A percentile compares a stretch with the other conserved stretches of the same genome.
Evolutionary conservation across 2,888 invertebrate species (phyloP).

Genomic region (Actias luna): DNA sequence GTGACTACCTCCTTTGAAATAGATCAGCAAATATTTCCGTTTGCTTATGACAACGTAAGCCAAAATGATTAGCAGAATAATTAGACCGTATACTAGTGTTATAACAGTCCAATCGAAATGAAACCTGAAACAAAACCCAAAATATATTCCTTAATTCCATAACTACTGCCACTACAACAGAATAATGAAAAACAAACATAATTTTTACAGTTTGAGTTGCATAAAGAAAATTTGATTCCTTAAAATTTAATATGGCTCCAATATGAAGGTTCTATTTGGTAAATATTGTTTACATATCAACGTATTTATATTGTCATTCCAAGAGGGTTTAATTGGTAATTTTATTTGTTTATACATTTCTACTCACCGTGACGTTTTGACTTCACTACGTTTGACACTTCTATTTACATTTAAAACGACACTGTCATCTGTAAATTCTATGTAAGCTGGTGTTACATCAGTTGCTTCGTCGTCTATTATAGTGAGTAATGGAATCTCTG

Average conservation of each 20-base stretch:
- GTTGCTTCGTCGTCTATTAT: slow-evolving; percentile 8
- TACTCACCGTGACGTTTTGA: background rate
- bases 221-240: too few species aligned
- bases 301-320: too few species aligned
- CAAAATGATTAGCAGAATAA: background rate
- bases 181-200: too few species aligned
- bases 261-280: too few species aligned
- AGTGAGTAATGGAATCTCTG: background rate
- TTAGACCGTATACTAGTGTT: background rate
- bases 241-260: too few species aligned
- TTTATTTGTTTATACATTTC: background rate
- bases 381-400: background rate
- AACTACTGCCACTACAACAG: background rate
- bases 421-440: background rate
- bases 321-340: too few species aligned
- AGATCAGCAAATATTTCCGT: slow-evolving; percentile 20
- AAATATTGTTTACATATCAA: too few species aligned
- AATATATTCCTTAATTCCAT: background rate
- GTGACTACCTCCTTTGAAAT: slow-evolving; percentile 31
- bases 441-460: background rate
- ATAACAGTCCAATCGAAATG: background rate
- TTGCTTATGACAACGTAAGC: background rate
- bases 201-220: too few species aligned
- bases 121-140: background rate
- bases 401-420: background rate